Conservation (phyloP, 2,888 invertebrate species). For the Dysmachus trigonus region DNA sequence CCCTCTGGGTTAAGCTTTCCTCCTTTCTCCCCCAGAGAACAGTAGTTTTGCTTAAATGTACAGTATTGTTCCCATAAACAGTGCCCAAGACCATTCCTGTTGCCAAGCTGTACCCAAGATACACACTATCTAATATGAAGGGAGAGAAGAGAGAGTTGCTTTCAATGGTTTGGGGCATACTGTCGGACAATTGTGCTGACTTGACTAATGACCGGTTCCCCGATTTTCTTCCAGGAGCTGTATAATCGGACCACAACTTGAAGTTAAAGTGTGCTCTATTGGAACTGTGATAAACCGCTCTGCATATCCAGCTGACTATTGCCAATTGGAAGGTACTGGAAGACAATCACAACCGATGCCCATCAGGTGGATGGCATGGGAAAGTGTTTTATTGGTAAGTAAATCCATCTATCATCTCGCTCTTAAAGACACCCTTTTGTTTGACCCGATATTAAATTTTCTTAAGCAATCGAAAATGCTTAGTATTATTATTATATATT, state of each 20-base stretch:
- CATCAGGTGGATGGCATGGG: conserved; percentile 90
- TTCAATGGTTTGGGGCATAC: background rate
- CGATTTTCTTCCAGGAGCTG: conserved; percentile 73
- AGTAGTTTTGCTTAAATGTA: background rate
- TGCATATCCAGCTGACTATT: conserved; percentile 81
- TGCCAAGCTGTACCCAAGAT: background rate
- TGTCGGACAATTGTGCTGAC: conserved; percentile 1
- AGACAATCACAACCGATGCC: conserved; percentile 71
- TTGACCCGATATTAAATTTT: background rate
- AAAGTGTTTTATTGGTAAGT: conserved; percentile 78
- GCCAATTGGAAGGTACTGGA: conserved; percentile 75
- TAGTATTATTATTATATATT: too few relatives aligned
- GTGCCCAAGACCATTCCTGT: background rate
- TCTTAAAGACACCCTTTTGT: background rate
- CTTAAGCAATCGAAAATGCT: too few relatives aligned
- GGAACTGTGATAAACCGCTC: conserved; percentile 74
- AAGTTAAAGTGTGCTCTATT: conserved; percentile 79
- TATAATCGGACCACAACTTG: conserved; percentile 78
- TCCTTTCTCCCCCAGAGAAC: background rate
- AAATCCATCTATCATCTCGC: background rate
- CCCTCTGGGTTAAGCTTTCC: background rate
- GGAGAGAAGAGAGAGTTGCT: background rate
- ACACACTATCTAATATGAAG: background rate
- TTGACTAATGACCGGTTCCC: conserved; percentile 16
- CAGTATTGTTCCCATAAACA: background rate